phyloP scores from a whole-genome alignment of 2,113 vertebrate species.

The Morone saxatilis region DNA sequence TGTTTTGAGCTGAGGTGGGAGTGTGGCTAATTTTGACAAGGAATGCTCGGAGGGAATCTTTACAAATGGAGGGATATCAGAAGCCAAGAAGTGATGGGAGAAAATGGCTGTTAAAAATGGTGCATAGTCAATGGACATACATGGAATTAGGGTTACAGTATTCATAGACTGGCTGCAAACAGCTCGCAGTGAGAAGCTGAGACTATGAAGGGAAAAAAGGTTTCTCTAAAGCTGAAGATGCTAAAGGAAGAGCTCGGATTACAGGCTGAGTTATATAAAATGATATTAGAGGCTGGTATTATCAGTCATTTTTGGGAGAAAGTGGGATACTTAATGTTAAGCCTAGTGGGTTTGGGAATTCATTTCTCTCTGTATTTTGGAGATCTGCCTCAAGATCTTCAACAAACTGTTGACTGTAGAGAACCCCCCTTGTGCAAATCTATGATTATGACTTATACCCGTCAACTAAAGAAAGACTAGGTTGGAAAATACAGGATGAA shows the following conservation, averaged over 20 bases:
- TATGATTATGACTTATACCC: not conserved
- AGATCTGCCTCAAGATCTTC: not conserved
- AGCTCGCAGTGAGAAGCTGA: not conserved
- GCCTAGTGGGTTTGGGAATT: not conserved
- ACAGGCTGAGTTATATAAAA: not conserved
- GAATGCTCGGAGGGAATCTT: constrained; percentile 64
- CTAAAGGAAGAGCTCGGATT: not conserved
- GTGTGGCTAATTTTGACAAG: constrained; percentile 69
- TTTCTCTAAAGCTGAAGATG: not conserved
- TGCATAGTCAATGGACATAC: constrained; percentile 11
- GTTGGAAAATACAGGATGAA: no score
- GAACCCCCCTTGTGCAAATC: not conserved
- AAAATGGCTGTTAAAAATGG: constrained; percentile 26
- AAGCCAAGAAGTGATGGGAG: constrained; percentile 12
- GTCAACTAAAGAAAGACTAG: no score
- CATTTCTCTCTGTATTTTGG: not conserved
- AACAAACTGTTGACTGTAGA: not conserved
- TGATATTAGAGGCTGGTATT: not conserved
- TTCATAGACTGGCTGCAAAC: constrained; percentile 54
- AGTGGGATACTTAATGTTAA: not conserved
- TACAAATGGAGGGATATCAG: constrained; percentile 45
- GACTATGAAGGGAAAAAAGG: not conserved
- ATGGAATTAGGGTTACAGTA: constrained; percentile 7
- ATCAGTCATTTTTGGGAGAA: not conserved
- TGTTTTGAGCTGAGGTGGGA: constrained; percentile 67